A percentile compares a stretch with the other conserved stretches of the same genome.
These are phyloP conservation scores for Troilus luridus DNA, from an alignment of 2,888 invertebrate species.

Conservation along the genomic window DNA sequence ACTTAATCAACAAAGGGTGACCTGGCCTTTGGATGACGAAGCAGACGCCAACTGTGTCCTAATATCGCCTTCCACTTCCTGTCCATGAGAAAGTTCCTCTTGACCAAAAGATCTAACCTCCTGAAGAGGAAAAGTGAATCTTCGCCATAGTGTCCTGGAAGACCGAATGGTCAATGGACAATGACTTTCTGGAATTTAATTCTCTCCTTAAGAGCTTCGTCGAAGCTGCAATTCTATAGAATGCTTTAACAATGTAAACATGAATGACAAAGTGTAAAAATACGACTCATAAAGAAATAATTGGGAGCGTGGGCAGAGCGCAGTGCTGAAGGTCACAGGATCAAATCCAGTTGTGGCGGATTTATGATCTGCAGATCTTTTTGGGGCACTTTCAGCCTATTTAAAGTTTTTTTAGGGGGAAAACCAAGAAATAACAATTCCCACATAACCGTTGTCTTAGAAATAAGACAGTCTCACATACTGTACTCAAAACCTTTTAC, in stretches of 20 bases:
- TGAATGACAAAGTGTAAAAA: no score
- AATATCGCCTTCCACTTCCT: background rate
- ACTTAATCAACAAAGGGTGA: background rate
- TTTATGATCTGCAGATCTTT: no score
- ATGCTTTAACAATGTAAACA: background rate
- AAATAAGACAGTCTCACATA: no score
- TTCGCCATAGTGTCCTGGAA: conserved; percentile 22
- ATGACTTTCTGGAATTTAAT: background rate
- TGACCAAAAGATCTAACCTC: background rate
- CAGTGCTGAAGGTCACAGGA: no score
- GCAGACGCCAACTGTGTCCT: background rate
- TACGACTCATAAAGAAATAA: no score
- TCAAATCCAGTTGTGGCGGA: no score
- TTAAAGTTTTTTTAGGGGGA: no score
- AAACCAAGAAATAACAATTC: no score
- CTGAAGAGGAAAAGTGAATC: conserved; percentile 31
- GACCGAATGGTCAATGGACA: conserved; percentile 6
- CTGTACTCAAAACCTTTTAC: no score
- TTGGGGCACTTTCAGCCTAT: no score
- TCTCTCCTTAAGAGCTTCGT: background rate
- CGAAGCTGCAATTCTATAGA: background rate
- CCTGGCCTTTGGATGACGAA: background rate
- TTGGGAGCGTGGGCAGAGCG: no score
- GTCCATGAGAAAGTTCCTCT: background rate
- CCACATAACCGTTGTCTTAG: no score